Evolutionary conservation across 2,888 invertebrate genomes (phyloP), one percentile per base, ranked within the genome.

Genomic region (Nesidiocoris tenuis): DNA sequence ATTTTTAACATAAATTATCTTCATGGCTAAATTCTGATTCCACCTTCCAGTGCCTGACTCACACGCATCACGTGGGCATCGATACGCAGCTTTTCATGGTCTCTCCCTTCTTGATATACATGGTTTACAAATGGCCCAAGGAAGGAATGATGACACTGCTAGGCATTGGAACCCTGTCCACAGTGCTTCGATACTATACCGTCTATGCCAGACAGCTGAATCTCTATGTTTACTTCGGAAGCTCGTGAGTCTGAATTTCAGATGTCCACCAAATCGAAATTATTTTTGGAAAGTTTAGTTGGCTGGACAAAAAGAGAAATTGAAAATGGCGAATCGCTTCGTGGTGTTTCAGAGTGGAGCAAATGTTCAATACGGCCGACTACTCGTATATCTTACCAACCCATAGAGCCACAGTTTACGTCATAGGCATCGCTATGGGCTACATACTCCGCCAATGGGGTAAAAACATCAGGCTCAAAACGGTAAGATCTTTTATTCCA

Each of bases 121-220:
- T 85, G 1, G 81, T 90, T 18, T 90, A 89, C 87, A 88, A 87
- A 79, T 88, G 86, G 86, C 89, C 88, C 1, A 79, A 82, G 7
- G 84, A 84, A 57, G 89, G 89, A 5, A 80, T 85, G 1, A 61
- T 84, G 1, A 75, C 85, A 0, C 82, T 90, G 2, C 76, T 84
- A 0, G 65, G 82, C 7, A 79, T 88, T 19, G 89, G 87, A 16
- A 80, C 83, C 0, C 80, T 87, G 75, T 89, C 90, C 12, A 90
- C 90, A 0, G 82, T 85, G 1, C 86, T 88, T 18, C 84, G 90
- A 77, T 90, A 87, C 82, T 87, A 88, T 80, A 87, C 88, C 0
- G 89, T 90, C 0, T 87, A 88, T 77, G 84, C 85, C 0, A 86
- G 86, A 81, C 85, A 86, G 71, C 85, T 88, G 82, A 86, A 86